Base-by-base conservation (phyloP, 2,797 vertebrate genomes). In the Eupleurogrammus muticus region DNA sequence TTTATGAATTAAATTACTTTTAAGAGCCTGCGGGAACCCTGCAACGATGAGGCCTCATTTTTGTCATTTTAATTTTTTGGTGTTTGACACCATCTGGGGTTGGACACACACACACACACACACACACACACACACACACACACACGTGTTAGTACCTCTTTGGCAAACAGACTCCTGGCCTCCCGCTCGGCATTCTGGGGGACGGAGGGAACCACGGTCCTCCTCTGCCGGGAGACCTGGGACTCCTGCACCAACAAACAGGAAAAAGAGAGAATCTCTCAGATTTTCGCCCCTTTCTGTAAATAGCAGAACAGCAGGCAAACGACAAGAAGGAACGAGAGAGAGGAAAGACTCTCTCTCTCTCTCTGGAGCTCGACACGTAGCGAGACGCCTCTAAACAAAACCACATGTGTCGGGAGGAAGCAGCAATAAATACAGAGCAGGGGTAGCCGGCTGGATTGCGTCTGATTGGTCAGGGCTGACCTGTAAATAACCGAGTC, bases 141-240 rank as follows among this genome's bases (percentile, higher is more conserved):
- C 28, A 28, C 28, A 28, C 34, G 51, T 0, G 48, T 44, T 56
- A 23, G 72, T 94, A 99, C 98, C 97, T 99, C 96, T 94, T 95
- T 97, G 83, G 97, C 96, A 67, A 99, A 98, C 68, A 99, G 94
- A 79, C 95, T 97, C 88, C 94, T 95, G 70, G 97, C 97, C 87
- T 96, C 96, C 64, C 91, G 94, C 63, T 95, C 94, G 3, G 97
- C 97, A 46, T 98, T 97, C 84, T 97, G 96, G 69, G 97, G 98
- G 61, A 99, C 97, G 0, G 96, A 95, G 0, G 95, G 95, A 80
- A 94, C 90, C 2, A 96, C 75, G 0, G 97, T 98, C 86, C 97
- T 96, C 64, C 93, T 95, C 70, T 98, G 97, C 4, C 95, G 94
- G 46, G 90, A 55, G 5, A 98, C 93, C 71, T 95, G 94, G 0